phyloP scores from a whole-genome alignment of 2,113 vertebrate genomes.

The Corapipo altera region DNA sequence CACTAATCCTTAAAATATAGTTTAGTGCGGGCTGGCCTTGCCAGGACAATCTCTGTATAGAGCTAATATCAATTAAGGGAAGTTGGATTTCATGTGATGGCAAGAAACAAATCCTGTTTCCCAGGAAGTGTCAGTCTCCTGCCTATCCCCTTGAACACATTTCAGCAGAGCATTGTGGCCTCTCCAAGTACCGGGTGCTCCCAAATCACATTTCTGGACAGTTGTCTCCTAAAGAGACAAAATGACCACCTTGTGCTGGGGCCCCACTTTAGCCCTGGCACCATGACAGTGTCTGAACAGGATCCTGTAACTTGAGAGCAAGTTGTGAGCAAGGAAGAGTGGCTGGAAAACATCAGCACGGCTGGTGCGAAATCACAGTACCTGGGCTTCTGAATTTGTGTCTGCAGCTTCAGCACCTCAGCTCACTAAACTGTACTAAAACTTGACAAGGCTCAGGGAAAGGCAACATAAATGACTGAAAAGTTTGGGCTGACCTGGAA shows the following conservation, averaged over 20 bases:
- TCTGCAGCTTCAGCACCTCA: neutral
- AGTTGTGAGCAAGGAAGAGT: neutral
- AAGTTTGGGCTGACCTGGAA: neutral
- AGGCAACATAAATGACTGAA: neutral
- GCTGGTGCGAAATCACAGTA: accelerated
- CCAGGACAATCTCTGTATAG: neutral
- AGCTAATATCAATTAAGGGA: neutral
- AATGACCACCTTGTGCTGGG: neutral
- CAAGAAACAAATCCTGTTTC: neutral
- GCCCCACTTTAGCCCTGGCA: neutral
- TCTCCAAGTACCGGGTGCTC: neutral
- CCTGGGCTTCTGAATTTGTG: neutral
- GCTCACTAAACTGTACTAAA: neutral
- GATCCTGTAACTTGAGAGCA: neutral
- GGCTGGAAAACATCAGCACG: neutral
- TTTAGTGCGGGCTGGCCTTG: neutral
- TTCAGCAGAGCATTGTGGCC: neutral
- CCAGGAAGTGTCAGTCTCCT: neutral
- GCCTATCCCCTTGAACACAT: neutral
- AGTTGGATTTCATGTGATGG: neutral
- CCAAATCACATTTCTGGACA: neutral
- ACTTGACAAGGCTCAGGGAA: neutral
- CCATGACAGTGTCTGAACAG: neutral
- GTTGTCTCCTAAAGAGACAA: neutral
- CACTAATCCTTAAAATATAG: neutral